phyloP scores from a whole-genome alignment of 92 coral and sea anemone species.

The Pocillopora meandrina region DNA sequence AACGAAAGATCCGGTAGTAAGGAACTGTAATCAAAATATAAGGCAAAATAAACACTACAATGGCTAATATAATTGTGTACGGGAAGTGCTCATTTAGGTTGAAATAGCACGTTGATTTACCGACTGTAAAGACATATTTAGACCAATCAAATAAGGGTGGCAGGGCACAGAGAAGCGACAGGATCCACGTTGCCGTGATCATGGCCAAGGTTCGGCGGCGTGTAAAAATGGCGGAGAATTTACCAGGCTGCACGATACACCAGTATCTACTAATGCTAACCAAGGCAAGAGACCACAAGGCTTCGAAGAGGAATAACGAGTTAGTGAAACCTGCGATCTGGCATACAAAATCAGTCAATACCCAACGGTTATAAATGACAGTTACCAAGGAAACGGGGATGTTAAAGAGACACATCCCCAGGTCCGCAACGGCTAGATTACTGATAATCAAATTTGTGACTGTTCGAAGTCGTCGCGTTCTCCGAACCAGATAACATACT shows the following conservation, averaged over 20 bases:
- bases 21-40: slow-evolving; percentile 71
- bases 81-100: slow-evolving; percentile 56
- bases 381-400: slow-evolving; percentile 78
- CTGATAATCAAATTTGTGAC: slow-evolving; percentile 82
- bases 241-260: slow-evolving; percentile 76
- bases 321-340: slow-evolving; percentile 74
- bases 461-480: slow-evolving; percentile 73
- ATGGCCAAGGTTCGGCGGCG: slow-evolving; percentile 61
- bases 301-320: slow-evolving; percentile 76
- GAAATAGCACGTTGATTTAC: slow-evolving; percentile 70
- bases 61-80: slow-evolving; percentile 66
- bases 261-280: slow-evolving; percentile 82
- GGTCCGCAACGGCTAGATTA: slow-evolving; percentile 81
- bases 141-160: slow-evolving; percentile 82
- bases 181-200: slow-evolving; percentile 69
- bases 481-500: slow-evolving; percentile 77
- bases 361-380: slow-evolving; percentile 51
- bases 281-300: slow-evolving; percentile 73
- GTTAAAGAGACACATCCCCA: slow-evolving; percentile 79
- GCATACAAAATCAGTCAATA: slow-evolving; percentile 54
- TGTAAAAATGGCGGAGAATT: slow-evolving; percentile 71
- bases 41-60: slow-evolving; percentile 67
- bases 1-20: slow-evolving; percentile 78
- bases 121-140: slow-evolving; percentile 43
- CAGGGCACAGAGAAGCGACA: slow-evolving; percentile 69